Conservation (phyloP, 2,888 invertebrate species). For the Drosophila meridiana region DNA sequence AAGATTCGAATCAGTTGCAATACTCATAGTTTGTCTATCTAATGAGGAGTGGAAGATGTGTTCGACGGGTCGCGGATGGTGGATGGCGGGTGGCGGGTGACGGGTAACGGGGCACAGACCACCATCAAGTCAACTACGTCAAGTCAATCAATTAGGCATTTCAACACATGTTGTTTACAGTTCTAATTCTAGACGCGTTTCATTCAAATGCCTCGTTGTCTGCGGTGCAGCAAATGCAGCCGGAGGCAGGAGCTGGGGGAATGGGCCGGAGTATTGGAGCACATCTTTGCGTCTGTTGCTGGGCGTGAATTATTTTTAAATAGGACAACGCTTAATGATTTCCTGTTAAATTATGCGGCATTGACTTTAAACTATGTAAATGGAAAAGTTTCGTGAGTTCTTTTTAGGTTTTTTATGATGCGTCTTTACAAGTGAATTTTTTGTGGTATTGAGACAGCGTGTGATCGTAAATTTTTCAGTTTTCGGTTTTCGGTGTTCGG, state of each 20-base stretch:
- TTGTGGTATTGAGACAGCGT: conserved; percentile 14
- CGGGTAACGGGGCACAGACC: conserved; percentile 18
- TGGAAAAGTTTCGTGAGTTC: conserved; percentile 38
- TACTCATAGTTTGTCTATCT: conserved; percentile 21
- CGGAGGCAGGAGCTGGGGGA: neutral
- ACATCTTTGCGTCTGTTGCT: conserved; percentile 10
- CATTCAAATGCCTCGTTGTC: conserved; percentile 70
- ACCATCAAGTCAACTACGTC: conserved; percentile 53
- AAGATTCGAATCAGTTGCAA: conserved; percentile 56
- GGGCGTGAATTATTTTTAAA: conserved; percentile 67
- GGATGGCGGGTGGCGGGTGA: neutral
- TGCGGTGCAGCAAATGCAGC: conserved; percentile 31
- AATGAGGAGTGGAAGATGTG: conserved; percentile 8
- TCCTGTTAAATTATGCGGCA: conserved; percentile 76
- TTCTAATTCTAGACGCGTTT: conserved; percentile 71
- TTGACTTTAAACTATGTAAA: conserved; percentile 64
- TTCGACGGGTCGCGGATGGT: neutral
- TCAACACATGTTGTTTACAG: conserved; percentile 81
- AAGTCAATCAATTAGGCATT: conserved; percentile 80
- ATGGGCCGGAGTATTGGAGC: neutral
- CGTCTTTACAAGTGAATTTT: conserved; percentile 42
- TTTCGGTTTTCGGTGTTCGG: neutral
- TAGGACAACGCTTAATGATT: conserved; percentile 67
- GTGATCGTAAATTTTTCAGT: conserved; percentile 42
- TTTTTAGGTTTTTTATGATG: conserved; percentile 28